Evolutionary conservation across 1,140 invertebrate genomes (phyloP).

Genomic region (Leptonema lineaticorne): DNA sequence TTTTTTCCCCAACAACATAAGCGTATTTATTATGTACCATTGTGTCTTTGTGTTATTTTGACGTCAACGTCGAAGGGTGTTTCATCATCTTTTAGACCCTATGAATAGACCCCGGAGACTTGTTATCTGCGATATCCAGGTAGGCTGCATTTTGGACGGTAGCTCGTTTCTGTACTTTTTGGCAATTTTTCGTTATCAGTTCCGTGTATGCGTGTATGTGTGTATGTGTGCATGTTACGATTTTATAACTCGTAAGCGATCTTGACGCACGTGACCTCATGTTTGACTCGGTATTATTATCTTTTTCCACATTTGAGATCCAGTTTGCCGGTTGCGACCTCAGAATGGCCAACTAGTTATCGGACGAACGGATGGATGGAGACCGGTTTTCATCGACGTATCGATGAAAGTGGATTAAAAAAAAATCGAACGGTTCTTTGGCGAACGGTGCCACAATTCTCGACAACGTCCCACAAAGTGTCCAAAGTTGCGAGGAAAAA

Average conservation of each 20-base stretch:
- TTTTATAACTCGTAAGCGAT: no score
- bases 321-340: constrained; percentile 4
- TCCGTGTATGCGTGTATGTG: no score
- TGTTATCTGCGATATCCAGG: neutral
- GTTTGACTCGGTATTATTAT: neutral
- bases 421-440: constrained; percentile 13
- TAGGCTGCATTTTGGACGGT: no score
- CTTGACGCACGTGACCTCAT: constrained; percentile 1
- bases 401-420: neutral
- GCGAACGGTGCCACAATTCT: neutral
- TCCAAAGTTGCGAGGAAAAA: no score
- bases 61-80: neutral
- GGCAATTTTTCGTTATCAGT: neutral
- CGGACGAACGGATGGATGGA: neutral
- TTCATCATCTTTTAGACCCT: neutral
- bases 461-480: no score
- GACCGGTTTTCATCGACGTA: neutral
- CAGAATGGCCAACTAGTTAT: neutral
- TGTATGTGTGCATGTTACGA: no score
- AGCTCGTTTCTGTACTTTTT: neutral
- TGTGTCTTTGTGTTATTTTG: no score
- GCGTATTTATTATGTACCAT: no score
- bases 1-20: no score
- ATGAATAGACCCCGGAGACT: neutral
- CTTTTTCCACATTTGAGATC: neutral